Conservation (phyloP, 23 tunicate genomes). For the Aplidium turbinatum region DNA sequence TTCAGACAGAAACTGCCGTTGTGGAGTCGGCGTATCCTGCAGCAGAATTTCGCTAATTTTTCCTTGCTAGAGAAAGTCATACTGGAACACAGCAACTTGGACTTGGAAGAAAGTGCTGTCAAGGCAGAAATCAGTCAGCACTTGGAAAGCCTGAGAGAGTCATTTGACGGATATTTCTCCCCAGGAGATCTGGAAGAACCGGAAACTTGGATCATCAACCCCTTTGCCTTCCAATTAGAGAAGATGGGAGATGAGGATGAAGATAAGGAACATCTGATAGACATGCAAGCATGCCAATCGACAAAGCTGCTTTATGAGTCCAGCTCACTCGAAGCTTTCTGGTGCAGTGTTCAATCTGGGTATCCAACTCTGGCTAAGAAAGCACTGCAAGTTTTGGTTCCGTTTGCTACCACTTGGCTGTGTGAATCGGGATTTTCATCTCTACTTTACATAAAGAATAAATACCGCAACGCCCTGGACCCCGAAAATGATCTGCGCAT, state of each 20-base stretch:
- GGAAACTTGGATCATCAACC: background rate
- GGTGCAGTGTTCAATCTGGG: slow-evolving; percentile 11
- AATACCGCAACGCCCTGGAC: slow-evolving; percentile 16
- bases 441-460: slow-evolving; percentile 9
- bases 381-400: background rate
- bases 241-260: slow-evolving; percentile 17
- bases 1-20: too few species aligned
- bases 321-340: background rate
- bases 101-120: background rate
- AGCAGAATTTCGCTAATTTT: too few species aligned
- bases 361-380: background rate
- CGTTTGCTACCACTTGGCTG: slow-evolving; percentile 21
- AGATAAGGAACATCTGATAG: too few species aligned
- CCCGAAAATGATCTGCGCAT: slow-evolving; percentile 10
- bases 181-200: slow-evolving; percentile 6
- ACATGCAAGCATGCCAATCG: too few species aligned
- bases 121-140: background rate
- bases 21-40: too few species aligned
- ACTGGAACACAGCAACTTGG: too few species aligned
- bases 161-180: slow-evolving; percentile 17
- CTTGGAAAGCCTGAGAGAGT: slow-evolving; percentile 8
- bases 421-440: slow-evolving; percentile 11
- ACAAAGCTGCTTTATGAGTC: slow-evolving; percentile 11
- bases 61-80: too few species aligned
- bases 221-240: slow-evolving; percentile 10